Conservation (phyloP, 2,797 vertebrate genomes). For the Pseudopleuronectes americanus region DNA sequence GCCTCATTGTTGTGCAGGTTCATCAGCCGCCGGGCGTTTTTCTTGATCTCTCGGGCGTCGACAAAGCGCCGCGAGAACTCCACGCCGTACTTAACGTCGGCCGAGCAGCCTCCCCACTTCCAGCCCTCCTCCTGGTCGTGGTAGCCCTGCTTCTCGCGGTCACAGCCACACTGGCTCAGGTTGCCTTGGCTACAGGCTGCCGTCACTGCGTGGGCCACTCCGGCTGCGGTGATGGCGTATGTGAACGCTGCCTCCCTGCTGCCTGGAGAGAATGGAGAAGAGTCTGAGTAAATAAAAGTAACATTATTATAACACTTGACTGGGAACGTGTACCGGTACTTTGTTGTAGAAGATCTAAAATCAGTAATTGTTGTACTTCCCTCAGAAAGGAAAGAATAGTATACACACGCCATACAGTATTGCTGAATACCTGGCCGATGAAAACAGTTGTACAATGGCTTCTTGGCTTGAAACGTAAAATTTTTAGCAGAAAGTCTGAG, state of each 20-base stretch:
- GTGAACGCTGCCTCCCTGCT: constrained; percentile 98
- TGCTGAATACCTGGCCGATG: neutral
- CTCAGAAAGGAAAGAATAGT: neutral
- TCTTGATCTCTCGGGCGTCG: constrained; percentile 97
- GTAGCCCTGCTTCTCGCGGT: constrained; percentile 98
- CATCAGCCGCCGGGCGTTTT: constrained; percentile 97
- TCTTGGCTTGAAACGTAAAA: neutral
- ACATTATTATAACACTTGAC: neutral
- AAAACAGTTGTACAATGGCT: constrained; percentile 2
- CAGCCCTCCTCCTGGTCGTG: constrained; percentile 97
- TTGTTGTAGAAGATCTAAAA: neutral
- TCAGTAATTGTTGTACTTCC: neutral
- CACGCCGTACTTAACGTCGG: constrained; percentile 96
- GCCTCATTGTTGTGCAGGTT: constrained; percentile 99
- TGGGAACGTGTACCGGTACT: too few relatives aligned
- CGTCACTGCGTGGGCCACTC: constrained; percentile 95
- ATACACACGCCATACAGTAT: neutral
- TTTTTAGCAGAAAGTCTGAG: neutral
- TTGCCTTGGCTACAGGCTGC: constrained; percentile 98
- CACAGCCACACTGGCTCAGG: constrained; percentile 97
- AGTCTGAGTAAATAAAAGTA: constrained; percentile 21
- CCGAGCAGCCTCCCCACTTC: constrained; percentile 99
- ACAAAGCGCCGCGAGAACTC: constrained; percentile 98
- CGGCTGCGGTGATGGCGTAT: constrained; percentile 96
- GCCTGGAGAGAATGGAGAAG: constrained; percentile 81